Evolutionary conservation across 1,140 invertebrate genomes (phyloP), one percentile per base, ranked within the genome.

Genomic region (Lordiphosa mommai): DNA sequence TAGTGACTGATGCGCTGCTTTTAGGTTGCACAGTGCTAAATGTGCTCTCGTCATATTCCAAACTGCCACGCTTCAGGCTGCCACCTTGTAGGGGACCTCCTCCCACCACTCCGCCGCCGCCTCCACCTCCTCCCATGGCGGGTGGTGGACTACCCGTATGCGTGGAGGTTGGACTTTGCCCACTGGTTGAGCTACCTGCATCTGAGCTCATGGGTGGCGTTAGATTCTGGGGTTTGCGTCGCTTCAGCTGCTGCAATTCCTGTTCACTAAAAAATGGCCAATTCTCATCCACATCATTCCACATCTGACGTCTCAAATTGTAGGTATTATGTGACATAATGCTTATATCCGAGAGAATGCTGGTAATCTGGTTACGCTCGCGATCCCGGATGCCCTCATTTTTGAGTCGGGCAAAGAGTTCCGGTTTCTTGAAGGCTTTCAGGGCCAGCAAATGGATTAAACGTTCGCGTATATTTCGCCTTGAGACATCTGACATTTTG

Each of bases 221-320:
- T 76, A 96, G 90, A 89, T 96, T 96, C 90, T 96, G 94, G 66
- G 95, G 95, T 90, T 96, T 96, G 72, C 94, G 93, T 76, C 95
- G 93, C 91, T 96, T 97, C 61, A 98, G 90, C 80, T 95, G 93
- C 79, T 96, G 93, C 88, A 92, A 92, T 85, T 99, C 97, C 74
- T 96, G 93, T 59, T 97, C 96, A 23, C 94, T 93, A 84, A 97
- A 98, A 90, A 95, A 97, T 32, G 95, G 94, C 97, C 97, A 99
- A 86, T 98, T 96, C 79, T 96, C 94, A 72, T 95, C 93, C 40
- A 99, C 96, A 86, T 98, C 96, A 87, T 95, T 96, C 95, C 96
- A 98, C 60, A 96, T 91, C 76, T 94, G 92, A 72, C 94, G 93
- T 44, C 94, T 92, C 85, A 99, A 91, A 79, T 95, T 93, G 90